Evolutionary conservation across 1,140 invertebrate species (phyloP), one percentile per base, ranked within the genome.

Genomic region (Hylyphantes graminicola): DNA sequence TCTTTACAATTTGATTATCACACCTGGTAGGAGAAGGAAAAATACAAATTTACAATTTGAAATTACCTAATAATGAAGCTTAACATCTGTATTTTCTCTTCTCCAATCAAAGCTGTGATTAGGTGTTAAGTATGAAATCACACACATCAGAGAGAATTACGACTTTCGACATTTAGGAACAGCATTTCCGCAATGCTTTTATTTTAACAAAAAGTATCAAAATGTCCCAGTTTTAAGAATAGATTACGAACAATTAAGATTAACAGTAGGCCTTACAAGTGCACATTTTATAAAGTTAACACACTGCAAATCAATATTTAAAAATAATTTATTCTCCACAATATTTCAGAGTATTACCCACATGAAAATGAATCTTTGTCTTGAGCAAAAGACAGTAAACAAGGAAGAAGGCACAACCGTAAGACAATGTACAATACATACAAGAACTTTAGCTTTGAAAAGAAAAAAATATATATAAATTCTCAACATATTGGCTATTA

Each of bases 321-420:
- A 70, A 70, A 70, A 70, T 70, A 70, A 70, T 70, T 70, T 70
- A 70, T 70, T 70, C 68, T 70, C 68, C 68, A 70, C 7, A 70
- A 70, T 70, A 35, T 67, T 70, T 70, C 68, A 70, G 68, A 53
- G 68, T 51, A 53, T 70, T 70, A 35, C 48, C 50, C 15, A 76
- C n/a, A 61, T 59, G 55, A 50, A 76, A 76, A 76, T 63, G n/a
- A 19, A 76, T 51, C 50, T 59, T 74, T 57, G 63, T 55, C 53
- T 70, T 80, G 77, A 70, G 77, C 64, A 76, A 64, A 70, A 80
- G n/a, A 70, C 53, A 17, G 10, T 55, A 64, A 73, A 53, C 21
- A 63, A 57, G 50, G 51, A 61, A 70, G 65, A 81, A 81, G 79
- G 79, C 79, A 73, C 68, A 81, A 81, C 79, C 68, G 72, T 72